Base-by-base conservation (phyloP, 2,888 invertebrate genomes). In the Brachypalpus laphriformis region DNA sequence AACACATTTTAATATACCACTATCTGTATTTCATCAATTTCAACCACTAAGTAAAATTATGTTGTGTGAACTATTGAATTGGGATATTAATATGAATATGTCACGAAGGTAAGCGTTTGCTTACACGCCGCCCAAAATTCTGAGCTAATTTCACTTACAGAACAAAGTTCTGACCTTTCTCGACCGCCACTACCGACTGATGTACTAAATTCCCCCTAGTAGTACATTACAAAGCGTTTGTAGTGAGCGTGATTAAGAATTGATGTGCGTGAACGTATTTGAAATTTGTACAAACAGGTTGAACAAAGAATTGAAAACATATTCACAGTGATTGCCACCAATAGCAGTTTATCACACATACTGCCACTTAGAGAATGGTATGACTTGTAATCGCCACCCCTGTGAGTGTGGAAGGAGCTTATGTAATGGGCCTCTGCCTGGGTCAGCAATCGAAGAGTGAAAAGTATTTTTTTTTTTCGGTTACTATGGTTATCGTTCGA, bases 101-200 rank as follows among this genome's bases (percentile, higher is more conserved):
- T 14, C 22, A 45, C 47, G 22, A 57, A 42, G 1, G 37, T 57
- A 28, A 51, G 61, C 6, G 42, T 31, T 40, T 40, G 37, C 2
- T 56, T 16, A 42, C 2, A 18, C 31, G 25, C 34, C 34, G 16
- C 9, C 42, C 59, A 66, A 59, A 22, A 31, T 11, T 66, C 28
- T 11, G 3, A 47, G 16, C 11, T 11, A 74, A 34, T 5, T 40
- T 11, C 37, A 72, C 57, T 51, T 54, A 28, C 70, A 34, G 63
- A 40, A 70, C 8, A n/a, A 63, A 61, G 71, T 66, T 81, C 81
- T 85, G 81, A 75, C 85, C 70, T 61, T 65, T 81, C 51, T 66
- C 85, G 71, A 71, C 66, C 75, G 66, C 59, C 57, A 66, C 71
- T 56, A 66, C 59, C 65, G 75, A 85, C 85, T 85, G 70, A 81